A percentile compares a stretch with the other conserved stretches of the same genome.
Conservation (phyloP, 2,888 invertebrate genomes). For the Salticus scenicus region DNA sequence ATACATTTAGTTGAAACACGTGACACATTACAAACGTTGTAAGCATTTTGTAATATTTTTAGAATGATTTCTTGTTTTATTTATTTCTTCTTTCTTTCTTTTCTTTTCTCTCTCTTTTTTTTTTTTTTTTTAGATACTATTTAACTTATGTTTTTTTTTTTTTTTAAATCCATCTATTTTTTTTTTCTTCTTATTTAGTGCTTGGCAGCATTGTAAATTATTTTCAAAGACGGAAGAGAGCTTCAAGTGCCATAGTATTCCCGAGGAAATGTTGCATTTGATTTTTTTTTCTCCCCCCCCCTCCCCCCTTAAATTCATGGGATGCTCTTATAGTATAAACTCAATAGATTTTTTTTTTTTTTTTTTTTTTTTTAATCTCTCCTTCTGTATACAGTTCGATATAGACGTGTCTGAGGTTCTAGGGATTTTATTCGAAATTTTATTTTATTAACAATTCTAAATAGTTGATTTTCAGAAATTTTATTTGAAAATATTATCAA, state of each 20-base stretch:
- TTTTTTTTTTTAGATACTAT: constrained; percentile 3
- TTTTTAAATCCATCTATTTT: constrained; percentile 8
- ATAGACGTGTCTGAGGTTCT: too few relatives aligned
- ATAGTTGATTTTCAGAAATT: too few relatives aligned
- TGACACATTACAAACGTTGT: constrained; percentile 58
- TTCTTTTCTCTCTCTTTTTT: neutral
- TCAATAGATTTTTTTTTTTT: too few relatives aligned
- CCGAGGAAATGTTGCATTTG: neutral
- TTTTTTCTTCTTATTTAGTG: neutral
- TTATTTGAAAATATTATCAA: too few relatives aligned
- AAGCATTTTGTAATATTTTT: constrained; percentile 62
- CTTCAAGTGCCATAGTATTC: neutral
- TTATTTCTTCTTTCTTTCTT: constrained; percentile 17
- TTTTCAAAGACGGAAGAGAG: constrained; percentile 29
- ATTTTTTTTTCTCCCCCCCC: constrained; percentile 1
- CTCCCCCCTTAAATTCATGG: too few relatives aligned
- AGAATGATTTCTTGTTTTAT: constrained; percentile 65
- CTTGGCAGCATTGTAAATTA: constrained; percentile 34
- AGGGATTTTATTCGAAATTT: too few relatives aligned
- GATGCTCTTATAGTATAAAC: too few relatives aligned
- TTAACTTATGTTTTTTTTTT: constrained; percentile 12
- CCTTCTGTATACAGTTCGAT: too few relatives aligned
- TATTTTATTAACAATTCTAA: too few relatives aligned
- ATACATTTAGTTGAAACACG: constrained; percentile 61
- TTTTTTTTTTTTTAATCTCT: too few relatives aligned